Evolutionary conservation across 2,797 vertebrate species (phyloP).

Genomic region (Sebastes iracundus): DNA sequence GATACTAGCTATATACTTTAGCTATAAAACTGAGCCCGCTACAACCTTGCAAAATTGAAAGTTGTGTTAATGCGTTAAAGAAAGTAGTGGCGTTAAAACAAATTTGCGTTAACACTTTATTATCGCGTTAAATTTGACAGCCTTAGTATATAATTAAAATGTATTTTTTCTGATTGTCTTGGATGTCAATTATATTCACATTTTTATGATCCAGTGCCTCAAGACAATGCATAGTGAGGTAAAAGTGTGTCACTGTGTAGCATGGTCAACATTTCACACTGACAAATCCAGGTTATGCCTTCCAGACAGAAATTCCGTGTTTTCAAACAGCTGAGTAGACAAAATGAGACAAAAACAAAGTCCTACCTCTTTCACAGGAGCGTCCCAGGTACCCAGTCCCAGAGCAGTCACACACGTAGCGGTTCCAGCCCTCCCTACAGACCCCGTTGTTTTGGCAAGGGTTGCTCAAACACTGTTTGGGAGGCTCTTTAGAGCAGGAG

Average conservation of each 20-base stretch:
- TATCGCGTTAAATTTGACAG: no score
- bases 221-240: background rate
- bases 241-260: conserved; percentile 2
- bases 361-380: conserved; percentile 96
- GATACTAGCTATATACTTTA: no score
- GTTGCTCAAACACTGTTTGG: conserved; percentile 97
- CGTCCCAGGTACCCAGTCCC: conserved; percentile 94
- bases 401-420: conserved; percentile 97
- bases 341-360: conserved; percentile 7
- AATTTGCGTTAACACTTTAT: no score
- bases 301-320: background rate
- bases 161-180: conserved; percentile 16
- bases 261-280: background rate
- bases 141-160: conserved; percentile 26
- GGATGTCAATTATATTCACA: conserved; percentile 39
- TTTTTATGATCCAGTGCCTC: background rate
- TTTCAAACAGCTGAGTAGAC: background rate
- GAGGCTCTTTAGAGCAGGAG: conserved; percentile 93
- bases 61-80: no score
- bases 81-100: no score
- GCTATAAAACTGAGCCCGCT: no score
- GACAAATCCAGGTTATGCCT: background rate
- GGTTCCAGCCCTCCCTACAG: conserved; percentile 98
- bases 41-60: no score
- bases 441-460: conserved; percentile 96